Percentiles rank a stretch among this genome's conserved stretches.
phyloP scores from a whole-genome alignment of 2,888 invertebrate genomes.

The Mamestra brassicae region DNA sequence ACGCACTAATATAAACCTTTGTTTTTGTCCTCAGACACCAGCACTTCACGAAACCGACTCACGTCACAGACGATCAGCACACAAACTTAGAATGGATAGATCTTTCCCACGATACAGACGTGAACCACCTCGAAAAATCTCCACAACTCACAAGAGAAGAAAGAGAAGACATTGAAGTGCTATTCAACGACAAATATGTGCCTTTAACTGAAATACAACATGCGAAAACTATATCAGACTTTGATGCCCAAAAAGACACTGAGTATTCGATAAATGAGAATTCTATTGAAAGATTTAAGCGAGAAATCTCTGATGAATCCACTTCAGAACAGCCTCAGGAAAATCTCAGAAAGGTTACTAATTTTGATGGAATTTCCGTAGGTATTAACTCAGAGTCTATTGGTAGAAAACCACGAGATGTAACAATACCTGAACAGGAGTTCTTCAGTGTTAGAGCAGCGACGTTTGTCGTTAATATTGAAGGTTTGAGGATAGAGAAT shows the following conservation, averaged over 20 bases:
- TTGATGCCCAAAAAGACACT: background rate
- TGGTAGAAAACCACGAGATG: conserved; percentile 60
- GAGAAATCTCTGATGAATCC: conserved; percentile 7
- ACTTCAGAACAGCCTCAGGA: background rate
- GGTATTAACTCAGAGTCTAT: conserved; percentile 9
- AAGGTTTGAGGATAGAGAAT: conserved; percentile 91
- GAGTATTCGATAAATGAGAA: conserved; percentile 40
- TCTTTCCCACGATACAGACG: conserved; percentile 83
- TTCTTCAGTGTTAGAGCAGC: conserved; percentile 70
- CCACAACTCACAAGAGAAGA: conserved; percentile 74
- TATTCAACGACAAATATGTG: conserved; percentile 73
- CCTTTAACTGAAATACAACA: conserved; percentile 71
- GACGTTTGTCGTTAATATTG: conserved; percentile 76
- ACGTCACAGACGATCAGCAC: conserved; percentile 1
- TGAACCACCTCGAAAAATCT: conserved; percentile 78
- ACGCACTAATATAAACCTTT: background rate
- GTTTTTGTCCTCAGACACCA: conserved; percentile 52
- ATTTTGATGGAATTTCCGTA: background rate
- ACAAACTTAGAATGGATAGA: conserved; percentile 75
- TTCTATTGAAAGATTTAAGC: conserved; percentile 36
- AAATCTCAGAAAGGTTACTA: background rate
- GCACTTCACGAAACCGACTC: background rate
- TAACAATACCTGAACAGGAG: conserved; percentile 63
- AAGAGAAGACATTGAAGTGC: conserved; percentile 77
- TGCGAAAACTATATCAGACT: conserved; percentile 1